Base-by-base conservation (phyloP, 2,888 invertebrate genomes). In the Trissonchulus sp. region DNA sequence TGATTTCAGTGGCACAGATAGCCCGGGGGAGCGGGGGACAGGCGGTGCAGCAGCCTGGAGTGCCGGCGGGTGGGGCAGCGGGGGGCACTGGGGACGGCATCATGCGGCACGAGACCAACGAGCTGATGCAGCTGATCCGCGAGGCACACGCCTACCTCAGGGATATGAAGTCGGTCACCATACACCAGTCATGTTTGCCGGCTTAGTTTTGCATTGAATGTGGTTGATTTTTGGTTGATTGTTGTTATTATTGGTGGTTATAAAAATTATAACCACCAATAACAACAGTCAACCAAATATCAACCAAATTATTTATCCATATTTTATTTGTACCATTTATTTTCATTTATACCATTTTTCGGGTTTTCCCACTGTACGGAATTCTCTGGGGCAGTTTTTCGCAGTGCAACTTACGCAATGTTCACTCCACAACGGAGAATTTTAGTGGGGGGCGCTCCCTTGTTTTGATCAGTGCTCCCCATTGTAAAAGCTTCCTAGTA, bases 91-190 rank as follows among this genome's bases (percentile, higher is more conserved):
- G n/a, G n/a, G n/a, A n/a, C n/a, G n/a, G n/a, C n/a, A 48, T 48
- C 23, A 48, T 91, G 31, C 88, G 94, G 2, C 92, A 93, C 83
- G 97, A 98, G 86, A 93, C 96, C 79, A 95, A 95, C 82, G 89
- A 91, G 71, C 87, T 97, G 63, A 87, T 95, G 36, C 89, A 90
- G 79, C 92, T 92, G 86, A 93, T 95, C 84, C 92, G 94, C 83
- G 88, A 91, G 75, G 88, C 96, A 80, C 87, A 93, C 77, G 90
- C 89, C 81, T 89, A 91, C 36, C 89, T 92, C 35, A 89, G 91
- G 8, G 96, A 97, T 84, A 89, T 94, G 79, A 92, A 90, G 91
- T 91, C 82, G 86, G 88, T 84, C 74, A n/a, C 48, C 28, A 31
- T 68, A 68, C 73, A 30, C n/a, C n/a, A n/a, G n/a, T n/a, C n/a